Evolutionary conservation across 2,888 invertebrate genomes (phyloP).

Genomic region (Brassicogethes aeneus): DNA sequence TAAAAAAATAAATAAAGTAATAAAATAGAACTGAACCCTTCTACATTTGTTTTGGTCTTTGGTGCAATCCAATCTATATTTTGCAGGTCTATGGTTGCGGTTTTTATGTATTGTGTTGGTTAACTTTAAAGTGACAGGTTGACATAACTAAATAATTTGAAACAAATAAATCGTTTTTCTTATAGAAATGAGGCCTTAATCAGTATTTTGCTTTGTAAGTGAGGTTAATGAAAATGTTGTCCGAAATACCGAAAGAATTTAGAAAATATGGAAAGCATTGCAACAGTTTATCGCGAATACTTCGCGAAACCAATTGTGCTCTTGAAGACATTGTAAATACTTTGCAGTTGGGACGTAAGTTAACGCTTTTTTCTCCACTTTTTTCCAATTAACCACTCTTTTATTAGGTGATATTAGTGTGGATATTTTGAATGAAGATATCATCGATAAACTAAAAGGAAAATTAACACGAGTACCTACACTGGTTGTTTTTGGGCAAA

Average conservation of each 20-base stretch:
- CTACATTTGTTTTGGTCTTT: too few relatives aligned
- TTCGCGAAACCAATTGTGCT: conserved; percentile 34
- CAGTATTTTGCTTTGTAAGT: neutral
- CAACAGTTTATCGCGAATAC: conserved; percentile 33
- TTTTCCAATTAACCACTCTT: conserved; percentile 7
- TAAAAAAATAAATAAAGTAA: too few relatives aligned
- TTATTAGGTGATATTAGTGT: conserved; percentile 34
- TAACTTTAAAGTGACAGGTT: too few relatives aligned
- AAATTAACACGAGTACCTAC: conserved; percentile 46
- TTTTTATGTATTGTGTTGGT: too few relatives aligned
- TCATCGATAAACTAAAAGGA: conserved; percentile 27
- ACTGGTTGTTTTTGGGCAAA: conserved; percentile 65
- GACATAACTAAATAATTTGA: too few relatives aligned
- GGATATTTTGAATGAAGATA: conserved; percentile 29
- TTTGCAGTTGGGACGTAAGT: conserved; percentile 33
- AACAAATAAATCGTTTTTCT: too few relatives aligned
- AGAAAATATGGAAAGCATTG: conserved; percentile 35
- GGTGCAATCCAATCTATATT: too few relatives aligned
- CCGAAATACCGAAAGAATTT: conserved; percentile 34
- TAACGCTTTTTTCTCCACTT: neutral
- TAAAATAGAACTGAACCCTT: too few relatives aligned
- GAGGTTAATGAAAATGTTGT: conserved; percentile 21
- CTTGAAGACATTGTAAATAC: conserved; percentile 36
- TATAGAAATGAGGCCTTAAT: too few relatives aligned
- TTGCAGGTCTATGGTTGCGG: too few relatives aligned